Percentiles rank a stretch among this genome's conserved stretches.
Conservation (phyloP, 2,113 vertebrate genomes). For the Rutilus rutilus region DNA sequence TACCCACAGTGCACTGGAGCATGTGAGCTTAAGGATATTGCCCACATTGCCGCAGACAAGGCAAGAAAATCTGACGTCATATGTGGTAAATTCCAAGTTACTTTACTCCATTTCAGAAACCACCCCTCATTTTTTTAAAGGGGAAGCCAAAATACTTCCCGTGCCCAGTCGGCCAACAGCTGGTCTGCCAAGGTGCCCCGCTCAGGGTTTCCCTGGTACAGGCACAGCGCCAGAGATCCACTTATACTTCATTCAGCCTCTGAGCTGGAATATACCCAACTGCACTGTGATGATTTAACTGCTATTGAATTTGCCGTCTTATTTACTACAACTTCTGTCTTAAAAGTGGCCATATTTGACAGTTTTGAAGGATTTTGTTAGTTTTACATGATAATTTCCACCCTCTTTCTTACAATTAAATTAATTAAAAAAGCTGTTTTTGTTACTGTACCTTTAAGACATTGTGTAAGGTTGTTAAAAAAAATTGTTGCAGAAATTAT, state of each 20-base stretch:
- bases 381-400: neutral
- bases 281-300: constrained; percentile 1
- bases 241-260: constrained; percentile 2
- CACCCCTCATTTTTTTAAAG: neutral
- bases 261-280: constrained; percentile 8
- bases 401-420: neutral
- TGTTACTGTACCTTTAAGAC: too few species aligned
- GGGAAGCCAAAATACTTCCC: constrained; percentile 21
- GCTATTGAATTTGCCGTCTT: neutral
- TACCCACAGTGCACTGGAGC: constrained; percentile 1
- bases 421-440: neutral
- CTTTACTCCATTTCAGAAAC: neutral
- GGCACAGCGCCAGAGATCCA: constrained; percentile 10
- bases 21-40: neutral
- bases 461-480: too few species aligned
- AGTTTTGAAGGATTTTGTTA: neutral
- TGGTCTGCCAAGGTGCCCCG: constrained; percentile 28
- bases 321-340: constrained; percentile 18
- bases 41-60: neutral
- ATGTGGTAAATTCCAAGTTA: neutral
- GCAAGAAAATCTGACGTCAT: neutral
- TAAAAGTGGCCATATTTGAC: neutral
- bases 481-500: too few species aligned
- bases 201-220: neutral
- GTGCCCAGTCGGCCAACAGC: constrained; percentile 28